These are phyloP conservation scores for Centropus unirufus DNA, from an alignment of 2,113 vertebrate genomes.

Conservation along the genomic window DNA sequence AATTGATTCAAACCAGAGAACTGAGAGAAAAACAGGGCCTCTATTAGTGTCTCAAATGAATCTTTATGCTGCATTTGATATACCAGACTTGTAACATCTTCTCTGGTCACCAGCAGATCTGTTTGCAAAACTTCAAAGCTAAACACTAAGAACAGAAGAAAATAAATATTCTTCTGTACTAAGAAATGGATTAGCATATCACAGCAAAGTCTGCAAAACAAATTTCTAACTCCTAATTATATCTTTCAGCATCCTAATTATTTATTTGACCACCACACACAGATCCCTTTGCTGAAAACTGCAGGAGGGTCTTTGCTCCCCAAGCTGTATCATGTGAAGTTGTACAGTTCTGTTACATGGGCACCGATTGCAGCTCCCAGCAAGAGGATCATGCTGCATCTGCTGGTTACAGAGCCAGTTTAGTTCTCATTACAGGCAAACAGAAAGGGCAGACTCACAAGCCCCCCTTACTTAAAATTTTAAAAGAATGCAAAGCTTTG, in stretches of 20 bases:
- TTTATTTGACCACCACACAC: not conserved
- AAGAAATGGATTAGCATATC: conserved; percentile 51
- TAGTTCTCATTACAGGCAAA: not conserved
- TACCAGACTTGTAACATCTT: conserved; percentile 6
- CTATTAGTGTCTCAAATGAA: not conserved
- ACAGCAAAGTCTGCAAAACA: conserved; percentile 17
- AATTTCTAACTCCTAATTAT: conserved; percentile 20
- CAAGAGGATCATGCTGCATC: not conserved
- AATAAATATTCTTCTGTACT: conserved; percentile 33
- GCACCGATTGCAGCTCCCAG: not conserved
- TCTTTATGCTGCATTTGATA: not conserved
- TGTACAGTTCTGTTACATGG: not conserved
- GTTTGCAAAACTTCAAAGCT: conserved; percentile 58
- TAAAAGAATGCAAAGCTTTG: not conserved
- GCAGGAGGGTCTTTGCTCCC: not conserved
- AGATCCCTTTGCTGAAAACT: not conserved
- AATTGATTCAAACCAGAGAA: conserved; percentile 3
- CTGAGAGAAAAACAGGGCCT: not conserved
- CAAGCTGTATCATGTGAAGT: not conserved
- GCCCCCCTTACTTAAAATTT: not conserved
- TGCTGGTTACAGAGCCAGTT: not conserved
- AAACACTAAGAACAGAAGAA: conserved; percentile 30
- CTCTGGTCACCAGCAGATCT: conserved; percentile 58
- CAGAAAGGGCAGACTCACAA: not conserved
- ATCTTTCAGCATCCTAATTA: not conserved